Evolutionary conservation across 2,797 vertebrate species (phyloP).

Genomic region (Fundulus diaphanus): DNA sequence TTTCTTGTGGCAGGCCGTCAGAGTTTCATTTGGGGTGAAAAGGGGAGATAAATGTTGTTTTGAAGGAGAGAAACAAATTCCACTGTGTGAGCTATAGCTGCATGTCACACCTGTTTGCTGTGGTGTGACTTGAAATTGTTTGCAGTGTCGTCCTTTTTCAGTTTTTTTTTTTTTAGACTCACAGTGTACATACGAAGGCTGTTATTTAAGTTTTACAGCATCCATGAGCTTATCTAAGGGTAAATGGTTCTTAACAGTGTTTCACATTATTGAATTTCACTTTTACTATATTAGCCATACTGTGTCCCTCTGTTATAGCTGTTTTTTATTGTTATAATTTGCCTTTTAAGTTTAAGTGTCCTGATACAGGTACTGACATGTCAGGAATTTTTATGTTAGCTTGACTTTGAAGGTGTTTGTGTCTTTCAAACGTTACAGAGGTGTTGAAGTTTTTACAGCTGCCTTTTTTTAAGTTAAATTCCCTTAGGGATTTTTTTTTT

Average conservation of each 20-base stretch:
- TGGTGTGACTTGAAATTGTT: constrained; percentile 35
- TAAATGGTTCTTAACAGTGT: constrained; percentile 10
- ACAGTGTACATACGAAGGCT: constrained; percentile 49
- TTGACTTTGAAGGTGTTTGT: constrained; percentile 32
- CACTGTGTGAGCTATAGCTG: constrained; percentile 29
- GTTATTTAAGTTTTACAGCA: constrained; percentile 49
- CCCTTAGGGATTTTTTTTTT: background rate
- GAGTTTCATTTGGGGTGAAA: constrained; percentile 1
- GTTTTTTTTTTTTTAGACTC: background rate
- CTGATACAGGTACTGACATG: constrained; percentile 61
- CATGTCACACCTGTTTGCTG: constrained; percentile 40
- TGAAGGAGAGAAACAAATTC: constrained; percentile 39
- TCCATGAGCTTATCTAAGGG: constrained; percentile 20
- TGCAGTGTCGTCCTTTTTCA: constrained; percentile 30
- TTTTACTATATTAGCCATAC: constrained; percentile 6
- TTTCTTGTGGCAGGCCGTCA: background rate
- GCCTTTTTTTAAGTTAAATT: constrained; percentile 1
- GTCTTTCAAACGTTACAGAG: constrained; percentile 7
- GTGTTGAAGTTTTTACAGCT: background rate
- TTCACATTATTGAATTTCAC: background rate
- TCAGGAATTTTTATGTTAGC: constrained; percentile 24
- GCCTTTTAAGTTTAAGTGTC: constrained; percentile 14
- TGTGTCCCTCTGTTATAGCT: constrained; percentile 9
- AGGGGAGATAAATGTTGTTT: constrained; percentile 30
- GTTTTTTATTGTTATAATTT: constrained; percentile 26